phyloP scores from a whole-genome alignment of 2,888 invertebrate species.

The Dynastes hyllus region DNA sequence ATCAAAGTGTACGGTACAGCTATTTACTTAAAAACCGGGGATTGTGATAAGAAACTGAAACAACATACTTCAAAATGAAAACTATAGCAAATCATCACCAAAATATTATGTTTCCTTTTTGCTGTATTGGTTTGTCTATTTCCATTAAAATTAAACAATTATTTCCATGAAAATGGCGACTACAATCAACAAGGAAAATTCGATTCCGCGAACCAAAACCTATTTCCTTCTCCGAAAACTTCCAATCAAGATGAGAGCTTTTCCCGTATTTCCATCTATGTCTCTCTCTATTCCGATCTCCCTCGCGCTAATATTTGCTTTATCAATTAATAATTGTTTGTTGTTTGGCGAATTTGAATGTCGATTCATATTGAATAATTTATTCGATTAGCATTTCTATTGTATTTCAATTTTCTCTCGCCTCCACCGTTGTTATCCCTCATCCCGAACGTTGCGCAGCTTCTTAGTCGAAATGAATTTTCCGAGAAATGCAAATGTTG shows the following conservation, averaged over 20 bases:
- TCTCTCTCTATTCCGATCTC: too few relatives aligned
- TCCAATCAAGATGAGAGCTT: slow-evolving; percentile 26
- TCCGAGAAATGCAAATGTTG: slow-evolving; percentile 30
- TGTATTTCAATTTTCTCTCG: slow-evolving; percentile 64
- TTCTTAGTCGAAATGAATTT: slow-evolving; percentile 16
- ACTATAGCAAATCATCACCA: too few relatives aligned
- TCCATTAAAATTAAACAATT: too few relatives aligned
- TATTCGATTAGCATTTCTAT: slow-evolving; percentile 67
- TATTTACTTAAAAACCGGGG: too few relatives aligned
- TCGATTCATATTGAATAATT: slow-evolving; percentile 65
- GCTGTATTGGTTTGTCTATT: too few relatives aligned
- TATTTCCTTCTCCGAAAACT: not conserved
- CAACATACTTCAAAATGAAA: too few relatives aligned
- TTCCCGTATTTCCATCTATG: not conserved
- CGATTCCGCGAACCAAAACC: not conserved
- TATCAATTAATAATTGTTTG: slow-evolving; percentile 68
- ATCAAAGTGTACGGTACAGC: too few relatives aligned
- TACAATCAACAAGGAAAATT: too few relatives aligned
- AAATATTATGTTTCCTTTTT: too few relatives aligned
- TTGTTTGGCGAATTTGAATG: slow-evolving; percentile 66
- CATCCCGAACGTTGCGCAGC: not conserved
- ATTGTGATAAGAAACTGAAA: too few relatives aligned
- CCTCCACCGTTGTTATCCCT: not conserved
- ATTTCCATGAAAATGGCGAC: too few relatives aligned
- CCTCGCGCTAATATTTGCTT: slow-evolving; percentile 64